Evolutionary conservation across 2,113 vertebrate genomes (phyloP), one percentile per base, ranked within the genome.

Genomic region (Nettapus auritus): DNA sequence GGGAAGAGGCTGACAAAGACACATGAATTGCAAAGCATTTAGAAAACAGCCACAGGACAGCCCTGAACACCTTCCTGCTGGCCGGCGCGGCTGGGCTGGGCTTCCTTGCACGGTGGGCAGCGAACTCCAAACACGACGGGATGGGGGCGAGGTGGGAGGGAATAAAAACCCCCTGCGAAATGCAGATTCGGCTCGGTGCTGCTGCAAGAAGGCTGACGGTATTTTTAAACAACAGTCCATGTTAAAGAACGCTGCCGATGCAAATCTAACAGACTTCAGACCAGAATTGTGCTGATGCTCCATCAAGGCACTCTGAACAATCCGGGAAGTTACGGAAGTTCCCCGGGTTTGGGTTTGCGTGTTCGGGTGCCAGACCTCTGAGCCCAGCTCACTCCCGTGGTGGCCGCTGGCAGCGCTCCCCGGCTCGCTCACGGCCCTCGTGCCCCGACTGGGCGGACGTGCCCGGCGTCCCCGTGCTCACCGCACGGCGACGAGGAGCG

Each of bases 281-380:
- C 3, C 26, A 31, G 53, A 52, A 8, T 42, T 28, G 33, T 60
- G 62, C 14, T 18, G 11, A 44, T 33, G 31, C 25, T 26, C 67
- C 16, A 8, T 5, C 19, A 18, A 40, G 28, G 34, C 28, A 74
- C 20, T 25, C 50, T 11, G 9, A 28, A 31, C 13, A 29, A 40
- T 17, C 40, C 40, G 20, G 48, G 29, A 13, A 25, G 76, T 18
- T 23, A 46, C 11, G 22, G n/a, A 16, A 79, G 25, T 48, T 29
- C 13, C 14, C 19, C 3, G 2, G 6, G 9, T 19, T 23, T 64
- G n/a, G n/a, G 18, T 44, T 15, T 3, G 6, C 18, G 9, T 31
- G 34, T 33, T 46, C 6, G 66, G 38, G 13, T 48, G 57, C 9
- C 40, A 56, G 48, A 19, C 22, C 57, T 33, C 46, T 29, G 11